A percentile compares a stretch with the other conserved stretches of the same genome.
Conservation (phyloP, 2,113 vertebrate genomes). For the Ploceus nigricollis region DNA sequence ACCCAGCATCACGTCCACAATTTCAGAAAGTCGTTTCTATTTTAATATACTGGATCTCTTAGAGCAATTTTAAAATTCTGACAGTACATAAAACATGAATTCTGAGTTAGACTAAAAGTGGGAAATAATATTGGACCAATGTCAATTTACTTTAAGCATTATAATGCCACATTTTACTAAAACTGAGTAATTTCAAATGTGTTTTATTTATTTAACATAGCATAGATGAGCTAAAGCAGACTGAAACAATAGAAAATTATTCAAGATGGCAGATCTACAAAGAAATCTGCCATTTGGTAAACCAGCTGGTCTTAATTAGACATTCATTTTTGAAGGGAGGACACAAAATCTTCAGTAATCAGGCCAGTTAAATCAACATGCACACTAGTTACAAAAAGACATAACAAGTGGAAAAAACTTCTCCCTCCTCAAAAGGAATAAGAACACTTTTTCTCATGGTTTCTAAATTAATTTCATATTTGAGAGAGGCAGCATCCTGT, state of each 20-base stretch:
- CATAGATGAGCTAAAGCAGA: neutral
- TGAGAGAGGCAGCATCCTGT: neutral
- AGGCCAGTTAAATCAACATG: neutral
- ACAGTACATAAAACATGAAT: neutral
- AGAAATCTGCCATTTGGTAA: constrained; percentile 25
- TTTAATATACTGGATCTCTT: neutral
- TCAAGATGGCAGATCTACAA: neutral
- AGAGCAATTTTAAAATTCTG: neutral
- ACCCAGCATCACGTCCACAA: neutral
- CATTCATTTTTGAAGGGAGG: neutral
- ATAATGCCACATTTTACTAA: neutral
- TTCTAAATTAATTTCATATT: neutral
- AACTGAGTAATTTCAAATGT: neutral
- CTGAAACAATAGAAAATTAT: neutral
- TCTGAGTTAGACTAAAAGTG: neutral
- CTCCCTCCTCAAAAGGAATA: neutral
- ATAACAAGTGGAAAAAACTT: neutral
- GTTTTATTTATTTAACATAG: neutral
- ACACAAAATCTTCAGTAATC: neutral
- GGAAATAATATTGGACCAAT: neutral
- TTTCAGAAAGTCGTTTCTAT: neutral
- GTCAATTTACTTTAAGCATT: neutral
- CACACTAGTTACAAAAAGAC: neutral
- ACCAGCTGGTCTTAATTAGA: constrained; percentile 7
- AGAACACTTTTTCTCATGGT: neutral